phyloP scores from a whole-genome alignment of 2,888 invertebrate genomes.

The Meloe dianella region DNA sequence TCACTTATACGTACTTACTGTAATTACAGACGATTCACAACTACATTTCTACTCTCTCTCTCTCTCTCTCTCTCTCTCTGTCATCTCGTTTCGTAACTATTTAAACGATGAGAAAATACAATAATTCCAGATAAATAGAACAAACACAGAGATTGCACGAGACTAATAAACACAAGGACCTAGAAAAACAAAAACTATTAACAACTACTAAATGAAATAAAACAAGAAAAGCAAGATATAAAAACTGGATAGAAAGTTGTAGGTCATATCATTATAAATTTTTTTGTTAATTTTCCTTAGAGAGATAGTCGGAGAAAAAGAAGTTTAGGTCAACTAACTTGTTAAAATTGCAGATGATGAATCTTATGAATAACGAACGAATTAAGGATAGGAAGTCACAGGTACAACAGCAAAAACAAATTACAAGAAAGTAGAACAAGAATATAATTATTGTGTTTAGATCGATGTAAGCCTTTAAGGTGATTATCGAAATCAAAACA shows the following conservation, averaged over 20 bases:
- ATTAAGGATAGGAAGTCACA: background rate
- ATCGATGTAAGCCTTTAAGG: background rate
- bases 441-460: background rate
- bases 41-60: conserved; percentile 22
- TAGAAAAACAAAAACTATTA: background rate
- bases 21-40: no score
- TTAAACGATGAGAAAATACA: conserved; percentile 25
- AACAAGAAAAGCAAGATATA: conserved; percentile 6
- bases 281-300: background rate
- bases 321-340: background rate
- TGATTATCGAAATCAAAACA: background rate
- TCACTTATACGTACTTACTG: conserved; percentile 14
- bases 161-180: no score
- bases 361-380: background rate
- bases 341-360: background rate
- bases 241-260: no score
- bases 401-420: background rate
- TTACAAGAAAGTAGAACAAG: background rate
- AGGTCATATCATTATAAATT: background rate
- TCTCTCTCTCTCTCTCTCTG: conserved; percentile 5
- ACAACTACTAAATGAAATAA: background rate
- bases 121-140: conserved; percentile 17
- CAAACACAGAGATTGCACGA: background rate
- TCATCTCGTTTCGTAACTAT: conserved; percentile 19
- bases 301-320: background rate